Conservation (phyloP, 2,113 vertebrate species). For the Rhinopomastus cyanomelas region DNA sequence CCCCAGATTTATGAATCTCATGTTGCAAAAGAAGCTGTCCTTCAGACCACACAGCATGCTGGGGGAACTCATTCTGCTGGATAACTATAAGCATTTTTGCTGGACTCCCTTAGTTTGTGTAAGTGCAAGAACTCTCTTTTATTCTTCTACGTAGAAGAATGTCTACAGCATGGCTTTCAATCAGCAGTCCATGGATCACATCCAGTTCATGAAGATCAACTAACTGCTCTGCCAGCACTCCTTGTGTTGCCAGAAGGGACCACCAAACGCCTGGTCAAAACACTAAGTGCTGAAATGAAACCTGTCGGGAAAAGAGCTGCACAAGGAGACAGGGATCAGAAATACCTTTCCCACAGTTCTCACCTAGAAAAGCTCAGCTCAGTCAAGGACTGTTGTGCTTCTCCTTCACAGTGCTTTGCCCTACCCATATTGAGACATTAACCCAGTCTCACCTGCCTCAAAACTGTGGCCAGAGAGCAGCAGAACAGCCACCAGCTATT, state of each 20-base stretch:
- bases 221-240: not conserved
- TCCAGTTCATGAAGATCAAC: accelerated
- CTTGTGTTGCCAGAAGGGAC: not conserved
- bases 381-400: not conserved
- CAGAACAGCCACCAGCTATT: accelerated
- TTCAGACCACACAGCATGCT: not conserved
- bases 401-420: not conserved
- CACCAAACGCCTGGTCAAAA: not conserved
- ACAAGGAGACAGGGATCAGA: not conserved
- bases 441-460: not conserved
- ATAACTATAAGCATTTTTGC: accelerated
- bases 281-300: not conserved
- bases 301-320: not conserved
- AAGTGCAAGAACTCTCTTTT: not conserved
- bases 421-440: not conserved
- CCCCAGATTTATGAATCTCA: not conserved
- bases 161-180: not conserved
- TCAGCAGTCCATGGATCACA: not conserved
- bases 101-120: not conserved
- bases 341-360: not conserved
- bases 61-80: not conserved
- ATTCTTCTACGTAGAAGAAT: not conserved
- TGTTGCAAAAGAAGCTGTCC: not conserved
- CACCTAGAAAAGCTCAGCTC: not conserved
- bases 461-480: not conserved